Conservation (phyloP, 2,888 invertebrate species). For the Hypomecis atomaria region DNA sequence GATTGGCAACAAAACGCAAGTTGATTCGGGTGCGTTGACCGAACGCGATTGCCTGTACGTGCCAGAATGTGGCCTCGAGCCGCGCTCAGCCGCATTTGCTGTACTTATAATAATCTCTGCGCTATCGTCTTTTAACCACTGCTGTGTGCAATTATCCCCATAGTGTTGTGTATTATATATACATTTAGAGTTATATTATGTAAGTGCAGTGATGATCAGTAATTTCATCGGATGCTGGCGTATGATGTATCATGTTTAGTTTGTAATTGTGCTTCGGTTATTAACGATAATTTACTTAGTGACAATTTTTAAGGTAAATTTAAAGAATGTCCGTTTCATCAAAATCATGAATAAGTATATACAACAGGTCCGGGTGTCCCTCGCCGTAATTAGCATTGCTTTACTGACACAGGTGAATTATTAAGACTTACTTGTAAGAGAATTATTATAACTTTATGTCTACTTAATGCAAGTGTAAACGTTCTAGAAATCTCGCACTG, state of each 20-base stretch:
- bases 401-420: slow-evolving; percentile 80
- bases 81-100: slow-evolving; percentile 52
- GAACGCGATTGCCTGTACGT: no score
- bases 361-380: slow-evolving; percentile 64
- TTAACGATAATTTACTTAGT: slow-evolving; percentile 79
- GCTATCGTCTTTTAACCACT: slow-evolving; percentile 69
- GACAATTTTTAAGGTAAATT: slow-evolving; percentile 71
- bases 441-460: slow-evolving; percentile 83
- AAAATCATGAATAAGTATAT: slow-evolving; percentile 78
- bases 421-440: slow-evolving; percentile 83
- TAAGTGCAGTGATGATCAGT: slow-evolving; percentile 66
- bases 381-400: slow-evolving; percentile 69
- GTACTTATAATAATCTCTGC: slow-evolving; percentile 68
- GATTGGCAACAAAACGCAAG: no score
- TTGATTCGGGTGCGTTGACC: no score
- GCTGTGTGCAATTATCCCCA: slow-evolving; percentile 75
- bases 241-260: slow-evolving; percentile 81
- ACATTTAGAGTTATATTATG: slow-evolving; percentile 73
- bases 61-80: no score
- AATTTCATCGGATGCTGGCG: slow-evolving; percentile 71
- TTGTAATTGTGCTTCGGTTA: slow-evolving; percentile 81
- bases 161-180: slow-evolving; percentile 78
- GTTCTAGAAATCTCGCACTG: slow-evolving; percentile 85
- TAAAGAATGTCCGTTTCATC: slow-evolving; percentile 66
- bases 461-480: slow-evolving; percentile 85